phyloP scores from a whole-genome alignment of 2,797 vertebrate genomes.

The Poeciliopsis presidionis region DNA sequence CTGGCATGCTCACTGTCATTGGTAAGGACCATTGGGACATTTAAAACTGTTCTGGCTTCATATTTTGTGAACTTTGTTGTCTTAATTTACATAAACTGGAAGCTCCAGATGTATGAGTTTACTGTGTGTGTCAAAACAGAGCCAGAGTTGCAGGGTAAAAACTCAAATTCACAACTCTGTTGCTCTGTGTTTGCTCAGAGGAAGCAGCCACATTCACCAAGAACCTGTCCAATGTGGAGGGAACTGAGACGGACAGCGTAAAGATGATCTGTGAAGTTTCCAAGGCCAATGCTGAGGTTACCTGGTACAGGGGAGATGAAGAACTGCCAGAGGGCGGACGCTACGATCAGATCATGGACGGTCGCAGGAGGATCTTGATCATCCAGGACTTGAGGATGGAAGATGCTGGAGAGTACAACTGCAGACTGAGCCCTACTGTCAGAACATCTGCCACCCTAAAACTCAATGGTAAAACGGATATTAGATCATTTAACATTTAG shows the following conservation, averaged over 20 bases:
- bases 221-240: conserved; percentile 93
- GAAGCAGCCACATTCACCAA: conserved; percentile 95
- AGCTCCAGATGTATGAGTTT: neutral
- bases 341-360: conserved; percentile 89
- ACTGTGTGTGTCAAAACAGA: neutral
- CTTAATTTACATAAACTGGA: neutral
- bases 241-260: conserved; percentile 92
- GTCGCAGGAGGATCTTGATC: conserved; percentile 90
- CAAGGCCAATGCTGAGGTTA: conserved; percentile 89
- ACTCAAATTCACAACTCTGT: neutral
- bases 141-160: neutral
- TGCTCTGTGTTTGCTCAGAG: conserved; percentile 80
- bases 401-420: conserved; percentile 90
- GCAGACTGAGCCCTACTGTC: conserved; percentile 85
- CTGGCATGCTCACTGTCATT: conserved; percentile 92
- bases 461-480: conserved; percentile 85
- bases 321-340: conserved; percentile 94
- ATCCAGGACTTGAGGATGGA: conserved; percentile 89
- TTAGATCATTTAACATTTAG: neutral
- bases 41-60: neutral
- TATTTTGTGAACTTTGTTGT: neutral
- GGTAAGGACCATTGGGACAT: conserved; percentile 76
- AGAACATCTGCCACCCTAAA: conserved; percentile 88
- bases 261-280: conserved; percentile 96
- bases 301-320: conserved; percentile 90